Evolutionary conservation across 2,113 vertebrate genomes (phyloP).

Genomic region (Hemibagrus wyckioides): DNA sequence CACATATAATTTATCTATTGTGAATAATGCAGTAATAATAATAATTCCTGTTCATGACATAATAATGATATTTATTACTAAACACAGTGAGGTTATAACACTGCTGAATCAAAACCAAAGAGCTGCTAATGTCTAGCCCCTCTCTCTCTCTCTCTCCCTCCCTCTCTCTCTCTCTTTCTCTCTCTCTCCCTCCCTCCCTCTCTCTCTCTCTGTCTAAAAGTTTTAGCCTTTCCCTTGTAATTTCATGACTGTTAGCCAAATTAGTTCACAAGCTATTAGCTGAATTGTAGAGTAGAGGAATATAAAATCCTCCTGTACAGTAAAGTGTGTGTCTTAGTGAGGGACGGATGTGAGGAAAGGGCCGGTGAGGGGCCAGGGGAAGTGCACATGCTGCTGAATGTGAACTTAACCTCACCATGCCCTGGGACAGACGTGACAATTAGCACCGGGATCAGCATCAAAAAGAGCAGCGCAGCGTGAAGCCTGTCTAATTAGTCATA

Average conservation of each 20-base stretch:
- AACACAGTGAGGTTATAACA: neutral
- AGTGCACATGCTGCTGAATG: conserved; percentile 74
- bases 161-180: conserved; percentile 24
- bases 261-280: neutral
- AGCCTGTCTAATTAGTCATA: conserved; percentile 98
- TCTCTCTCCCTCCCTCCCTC: conserved; percentile 9
- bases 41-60: no score
- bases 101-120: neutral
- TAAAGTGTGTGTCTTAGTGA: neutral
- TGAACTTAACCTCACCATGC: conserved; percentile 88
- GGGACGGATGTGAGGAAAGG: conserved; percentile 10
- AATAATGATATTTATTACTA: neutral
- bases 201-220: neutral
- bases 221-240: neutral
- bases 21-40: neutral
- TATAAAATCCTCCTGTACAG: neutral
- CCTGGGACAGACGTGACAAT: conserved; percentile 84
- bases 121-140: neutral
- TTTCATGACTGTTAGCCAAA: neutral
- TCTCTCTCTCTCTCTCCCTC: neutral
- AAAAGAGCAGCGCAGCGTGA: conserved; percentile 92
- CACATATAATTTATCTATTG: neutral
- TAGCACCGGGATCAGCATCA: conserved; percentile 89
- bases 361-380: conserved; percentile 49
- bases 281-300: neutral